These are phyloP conservation scores for Dryocosmus kuriphilus DNA, from an alignment of 2,888 invertebrate genomes.

Conservation along the genomic window DNA sequence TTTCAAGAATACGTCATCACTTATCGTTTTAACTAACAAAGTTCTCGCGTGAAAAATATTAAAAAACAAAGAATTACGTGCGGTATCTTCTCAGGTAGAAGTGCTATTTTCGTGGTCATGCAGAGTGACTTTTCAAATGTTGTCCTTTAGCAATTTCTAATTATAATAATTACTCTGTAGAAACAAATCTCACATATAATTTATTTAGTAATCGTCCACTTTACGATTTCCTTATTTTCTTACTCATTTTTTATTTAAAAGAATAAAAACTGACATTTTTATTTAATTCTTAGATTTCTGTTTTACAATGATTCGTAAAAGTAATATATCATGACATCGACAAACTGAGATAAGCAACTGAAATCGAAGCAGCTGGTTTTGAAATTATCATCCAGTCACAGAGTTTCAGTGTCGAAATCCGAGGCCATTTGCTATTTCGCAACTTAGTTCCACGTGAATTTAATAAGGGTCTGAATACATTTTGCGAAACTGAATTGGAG, in stretches of 20 bases:
- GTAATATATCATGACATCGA: constrained; percentile 17
- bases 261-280: neutral
- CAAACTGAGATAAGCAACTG: constrained; percentile 21
- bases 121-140: neutral
- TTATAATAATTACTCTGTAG: neutral
- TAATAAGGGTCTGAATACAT: constrained; percentile 28
- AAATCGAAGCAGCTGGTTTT: constrained; percentile 36
- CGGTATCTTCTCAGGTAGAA: neutral
- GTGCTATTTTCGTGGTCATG: neutral
- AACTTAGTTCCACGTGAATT: constrained; percentile 12
- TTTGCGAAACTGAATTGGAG: constrained; percentile 5
- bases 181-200: neutral
- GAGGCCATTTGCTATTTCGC: constrained; percentile 24
- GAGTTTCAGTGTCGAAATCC: constrained; percentile 31
- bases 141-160: neutral
- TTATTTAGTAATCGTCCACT: constrained; percentile 1
- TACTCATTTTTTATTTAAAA: neutral
- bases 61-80: neutral
- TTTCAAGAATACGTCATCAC: constrained; percentile 5
- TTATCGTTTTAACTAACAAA: constrained; percentile 7
- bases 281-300: neutral
- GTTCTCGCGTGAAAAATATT: neutral
- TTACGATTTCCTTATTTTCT: neutral
- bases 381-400: constrained; percentile 21
- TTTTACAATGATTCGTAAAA: neutral